A percentile compares a stretch with the other conserved stretches of the same genome.
phyloP scores from a whole-genome alignment of 1,140 invertebrate genomes.

The Scylla paramamosain region DNA sequence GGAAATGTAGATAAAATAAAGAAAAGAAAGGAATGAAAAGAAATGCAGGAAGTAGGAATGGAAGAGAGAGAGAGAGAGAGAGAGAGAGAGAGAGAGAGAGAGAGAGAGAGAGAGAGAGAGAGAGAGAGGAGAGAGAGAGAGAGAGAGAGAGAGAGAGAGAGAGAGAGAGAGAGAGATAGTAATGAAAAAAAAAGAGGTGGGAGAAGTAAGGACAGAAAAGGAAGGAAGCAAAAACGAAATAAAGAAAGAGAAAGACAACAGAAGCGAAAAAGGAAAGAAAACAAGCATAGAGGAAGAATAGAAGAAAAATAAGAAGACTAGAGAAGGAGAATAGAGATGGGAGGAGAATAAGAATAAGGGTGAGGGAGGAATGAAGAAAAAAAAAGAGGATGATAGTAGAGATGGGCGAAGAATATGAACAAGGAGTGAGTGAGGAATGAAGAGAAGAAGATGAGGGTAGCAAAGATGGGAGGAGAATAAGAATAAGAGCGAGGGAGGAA shows the following conservation, averaged over 20 bases:
- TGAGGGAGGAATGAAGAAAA: not conserved
- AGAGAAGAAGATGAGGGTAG: not conserved
- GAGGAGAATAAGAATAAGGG: not conserved
- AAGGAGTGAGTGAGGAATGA: not conserved
- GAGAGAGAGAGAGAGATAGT: not conserved
- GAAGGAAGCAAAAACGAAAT: too few species aligned
- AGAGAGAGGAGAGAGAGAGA: not conserved
- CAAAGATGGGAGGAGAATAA: not conserved
- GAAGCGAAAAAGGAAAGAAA: not conserved
- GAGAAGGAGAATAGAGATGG: not conserved
- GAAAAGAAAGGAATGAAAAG: not conserved
- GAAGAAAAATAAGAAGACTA: not conserved
- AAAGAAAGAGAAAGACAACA: not conserved
- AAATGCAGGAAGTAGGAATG: not conserved
- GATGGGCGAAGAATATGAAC: not conserved
- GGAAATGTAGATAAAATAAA: not conserved
- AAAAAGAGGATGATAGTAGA: not conserved
- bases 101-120: too few species aligned
- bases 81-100: too few species aligned
- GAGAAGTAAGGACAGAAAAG: not conserved
- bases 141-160: not conserved
- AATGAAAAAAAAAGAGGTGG: not conserved
- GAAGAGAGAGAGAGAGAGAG: conserved; percentile 1
- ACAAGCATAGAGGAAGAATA: not conserved
- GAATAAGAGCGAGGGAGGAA: not conserved